Percentiles rank a stretch among this genome's conserved stretches.
These are phyloP conservation scores for Rhagophthalmus giganteus DNA, from an alignment of 2,888 invertebrate species.

Conservation along the genomic window DNA sequence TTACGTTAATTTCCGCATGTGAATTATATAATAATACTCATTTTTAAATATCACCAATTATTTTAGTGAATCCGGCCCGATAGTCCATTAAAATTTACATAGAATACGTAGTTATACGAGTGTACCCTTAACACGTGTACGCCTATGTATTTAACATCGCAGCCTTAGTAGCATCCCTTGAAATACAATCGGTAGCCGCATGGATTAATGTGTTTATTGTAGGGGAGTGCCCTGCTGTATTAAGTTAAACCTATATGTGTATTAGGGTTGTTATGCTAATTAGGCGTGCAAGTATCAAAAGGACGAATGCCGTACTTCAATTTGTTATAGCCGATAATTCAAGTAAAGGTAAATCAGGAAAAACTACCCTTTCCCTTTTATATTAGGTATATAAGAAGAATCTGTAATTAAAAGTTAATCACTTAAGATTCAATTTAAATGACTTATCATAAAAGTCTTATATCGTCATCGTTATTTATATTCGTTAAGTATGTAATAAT, in stretches of 20 bases:
- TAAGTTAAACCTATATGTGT: constrained; percentile 48
- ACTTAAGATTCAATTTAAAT: neutral
- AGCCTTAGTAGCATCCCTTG: constrained; percentile 21
- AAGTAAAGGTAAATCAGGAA: neutral
- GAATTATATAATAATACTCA: neutral
- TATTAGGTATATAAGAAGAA: neutral
- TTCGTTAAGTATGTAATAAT: no score
- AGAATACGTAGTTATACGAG: no score
- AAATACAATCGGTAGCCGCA: constrained; percentile 29
- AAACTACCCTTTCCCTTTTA: no score
- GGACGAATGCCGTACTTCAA: constrained; percentile 58
- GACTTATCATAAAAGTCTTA: neutral
- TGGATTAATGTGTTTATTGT: constrained; percentile 38
- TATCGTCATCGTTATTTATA: neutral
- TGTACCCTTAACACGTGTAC: no score
- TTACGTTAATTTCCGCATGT: no score
- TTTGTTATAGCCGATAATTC: neutral
- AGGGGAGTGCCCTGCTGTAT: constrained; percentile 40
- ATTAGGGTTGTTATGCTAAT: constrained; percentile 50
- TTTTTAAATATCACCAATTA: neutral
- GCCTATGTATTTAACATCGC: constrained; percentile 10
- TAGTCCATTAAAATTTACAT: no score
- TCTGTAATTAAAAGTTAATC: neutral
- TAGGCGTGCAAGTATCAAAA: constrained; percentile 34
- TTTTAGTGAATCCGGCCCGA: no score